phyloP scores from a whole-genome alignment of 2,888 invertebrate genomes.

The Hipparchia semele region DNA sequence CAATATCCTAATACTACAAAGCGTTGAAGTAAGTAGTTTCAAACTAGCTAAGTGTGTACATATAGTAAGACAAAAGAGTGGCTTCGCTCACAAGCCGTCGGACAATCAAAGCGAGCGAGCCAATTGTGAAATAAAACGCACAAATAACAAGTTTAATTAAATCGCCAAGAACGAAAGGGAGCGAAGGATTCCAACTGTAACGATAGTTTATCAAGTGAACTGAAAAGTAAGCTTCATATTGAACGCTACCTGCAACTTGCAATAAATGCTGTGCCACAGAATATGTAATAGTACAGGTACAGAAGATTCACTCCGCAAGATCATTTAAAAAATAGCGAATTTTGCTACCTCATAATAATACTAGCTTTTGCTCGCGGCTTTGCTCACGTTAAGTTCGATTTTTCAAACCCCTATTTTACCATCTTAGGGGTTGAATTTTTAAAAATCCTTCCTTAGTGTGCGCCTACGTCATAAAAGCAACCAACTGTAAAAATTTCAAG shows the following conservation, averaged over 20 bases:
- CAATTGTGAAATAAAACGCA: conserved; percentile 79
- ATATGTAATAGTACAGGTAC: too few relatives aligned
- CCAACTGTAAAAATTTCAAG: too few relatives aligned
- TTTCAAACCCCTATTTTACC: too few relatives aligned
- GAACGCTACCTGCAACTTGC: conserved; percentile 58
- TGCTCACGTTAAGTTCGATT: too few relatives aligned
- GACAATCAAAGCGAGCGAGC: conserved; percentile 73
- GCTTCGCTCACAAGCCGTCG: conserved; percentile 58
- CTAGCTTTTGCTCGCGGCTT: too few relatives aligned
- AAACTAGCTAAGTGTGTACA: conserved; percentile 47
- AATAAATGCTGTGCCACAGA: conserved; percentile 49
- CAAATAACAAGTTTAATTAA: conserved; percentile 83
- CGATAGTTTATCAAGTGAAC: conserved; percentile 79
- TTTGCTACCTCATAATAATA: too few relatives aligned
- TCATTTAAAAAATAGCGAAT: too few relatives aligned
- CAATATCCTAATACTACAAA: conserved; percentile 34
- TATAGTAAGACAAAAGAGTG: conserved; percentile 55
- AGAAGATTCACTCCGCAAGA: too few relatives aligned
- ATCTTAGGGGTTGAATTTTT: too few relatives aligned
- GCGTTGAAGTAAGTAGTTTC: conserved; percentile 47
- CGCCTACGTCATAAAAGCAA: too few relatives aligned
- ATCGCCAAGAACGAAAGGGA: conserved; percentile 68
- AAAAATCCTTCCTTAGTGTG: too few relatives aligned
- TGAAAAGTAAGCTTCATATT: conserved; percentile 65
- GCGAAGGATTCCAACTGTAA: conserved; percentile 71